A percentile compares a stretch with the other conserved stretches of the same genome.
These are phyloP conservation scores for Pitta sordida DNA, from an alignment of 2,113 vertebrate species.

Conservation along the genomic window DNA sequence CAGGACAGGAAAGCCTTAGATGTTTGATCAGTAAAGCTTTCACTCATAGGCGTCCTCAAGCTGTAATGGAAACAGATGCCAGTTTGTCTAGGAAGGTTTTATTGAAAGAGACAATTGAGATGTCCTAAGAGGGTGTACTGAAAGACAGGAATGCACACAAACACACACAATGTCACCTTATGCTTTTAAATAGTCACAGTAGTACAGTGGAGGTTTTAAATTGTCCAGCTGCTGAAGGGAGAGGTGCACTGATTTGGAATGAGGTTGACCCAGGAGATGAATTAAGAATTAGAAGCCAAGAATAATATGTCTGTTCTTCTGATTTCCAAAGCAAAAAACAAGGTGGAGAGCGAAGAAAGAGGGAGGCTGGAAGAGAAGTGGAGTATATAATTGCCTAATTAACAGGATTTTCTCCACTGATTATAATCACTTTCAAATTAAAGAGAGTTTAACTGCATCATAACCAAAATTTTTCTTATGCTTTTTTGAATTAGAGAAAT, in stretches of 20 bases:
- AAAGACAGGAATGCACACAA: not conserved
- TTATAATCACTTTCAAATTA: slow-evolving; percentile 69
- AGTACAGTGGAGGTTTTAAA: not conserved
- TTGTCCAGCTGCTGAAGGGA: not conserved
- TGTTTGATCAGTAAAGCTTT: not conserved
- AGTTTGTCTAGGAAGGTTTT: not conserved
- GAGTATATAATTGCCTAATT: slow-evolving; percentile 70
- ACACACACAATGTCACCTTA: not conserved
- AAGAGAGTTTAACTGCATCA: slow-evolving; percentile 53
- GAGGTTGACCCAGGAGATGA: not conserved
- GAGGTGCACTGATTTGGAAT: slow-evolving; percentile 18
- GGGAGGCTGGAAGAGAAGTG: slow-evolving; percentile 49
- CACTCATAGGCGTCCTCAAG: not conserved
- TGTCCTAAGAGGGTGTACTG: not conserved
- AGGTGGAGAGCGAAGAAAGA: slow-evolving; percentile 52
- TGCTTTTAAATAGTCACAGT: not conserved
- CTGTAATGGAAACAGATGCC: not conserved
- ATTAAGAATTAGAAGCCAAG: slow-evolving; percentile 18
- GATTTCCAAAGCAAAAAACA: slow-evolving; percentile 61
- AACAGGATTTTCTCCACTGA: slow-evolving; percentile 64
- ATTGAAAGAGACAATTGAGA: not conserved
- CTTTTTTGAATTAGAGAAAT: not conserved
- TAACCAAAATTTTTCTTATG: not conserved
- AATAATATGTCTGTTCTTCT: slow-evolving; percentile 38
- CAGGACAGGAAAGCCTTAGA: not conserved